Conservation (phyloP, 2,113 vertebrate genomes). For the Anguilla japonica region DNA sequence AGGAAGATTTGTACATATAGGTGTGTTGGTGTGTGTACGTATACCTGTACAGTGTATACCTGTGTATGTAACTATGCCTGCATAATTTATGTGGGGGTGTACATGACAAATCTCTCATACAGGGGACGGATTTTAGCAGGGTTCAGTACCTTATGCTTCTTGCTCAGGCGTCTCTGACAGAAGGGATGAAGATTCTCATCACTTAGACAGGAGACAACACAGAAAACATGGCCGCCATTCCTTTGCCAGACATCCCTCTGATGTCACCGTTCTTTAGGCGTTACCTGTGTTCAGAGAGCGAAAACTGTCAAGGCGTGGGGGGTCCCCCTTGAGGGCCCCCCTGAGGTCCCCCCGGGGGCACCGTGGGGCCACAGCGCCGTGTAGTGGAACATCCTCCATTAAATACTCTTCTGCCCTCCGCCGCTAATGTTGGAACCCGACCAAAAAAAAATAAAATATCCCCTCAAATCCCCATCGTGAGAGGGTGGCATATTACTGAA, state of each 20-base stretch:
- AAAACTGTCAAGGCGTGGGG: not conserved
- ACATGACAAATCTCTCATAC: slow-evolving; percentile 48
- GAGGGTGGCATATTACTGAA: slow-evolving; percentile 58
- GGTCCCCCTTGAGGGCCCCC: not conserved
- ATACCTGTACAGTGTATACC: slow-evolving; percentile 16
- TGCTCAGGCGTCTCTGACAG: no score
- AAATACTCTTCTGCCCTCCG: slow-evolving; percentile 38
- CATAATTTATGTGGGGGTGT: not conserved
- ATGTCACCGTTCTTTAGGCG: slow-evolving; percentile 64
- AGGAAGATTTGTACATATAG: slow-evolving; percentile 48
- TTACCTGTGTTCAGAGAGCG: not conserved
- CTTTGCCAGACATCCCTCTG: slow-evolving; percentile 67
- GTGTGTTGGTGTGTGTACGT: slow-evolving; percentile 46
- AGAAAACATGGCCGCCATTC: slow-evolving; percentile 71
- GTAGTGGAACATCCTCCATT: slow-evolving; percentile 44
- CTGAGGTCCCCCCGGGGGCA: not conserved
- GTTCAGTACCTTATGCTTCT: no score
- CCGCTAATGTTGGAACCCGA: not conserved
- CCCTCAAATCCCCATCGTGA: slow-evolving; percentile 41
- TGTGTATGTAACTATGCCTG: no score
- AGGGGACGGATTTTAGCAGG: slow-evolving; percentile 12
- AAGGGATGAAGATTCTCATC: no score
- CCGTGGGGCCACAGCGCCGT: not conserved
- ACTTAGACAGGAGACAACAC: slow-evolving; percentile 56
- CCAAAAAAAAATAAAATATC: not conserved